Percentiles rank a stretch among this genome's conserved stretches.
phyloP scores from a whole-genome alignment of 2,113 vertebrate species.

The Loxodonta africana region DNA sequence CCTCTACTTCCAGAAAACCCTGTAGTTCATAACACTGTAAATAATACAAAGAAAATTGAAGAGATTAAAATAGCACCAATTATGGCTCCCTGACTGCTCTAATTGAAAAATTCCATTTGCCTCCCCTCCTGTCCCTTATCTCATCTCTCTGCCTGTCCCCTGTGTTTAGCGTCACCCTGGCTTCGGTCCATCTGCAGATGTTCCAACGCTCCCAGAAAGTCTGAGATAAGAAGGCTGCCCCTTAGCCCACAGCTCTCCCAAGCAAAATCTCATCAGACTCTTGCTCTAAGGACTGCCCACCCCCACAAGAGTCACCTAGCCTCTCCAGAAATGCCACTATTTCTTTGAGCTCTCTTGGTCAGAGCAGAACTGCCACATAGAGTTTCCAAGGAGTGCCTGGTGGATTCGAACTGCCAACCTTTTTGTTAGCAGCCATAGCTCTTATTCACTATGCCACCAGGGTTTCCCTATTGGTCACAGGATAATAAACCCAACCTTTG shows the following conservation, averaged over 20 bases:
- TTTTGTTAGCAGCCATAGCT: background rate
- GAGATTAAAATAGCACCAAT: constrained; percentile 4
- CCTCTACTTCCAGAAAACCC: background rate
- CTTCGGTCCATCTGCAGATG: background rate
- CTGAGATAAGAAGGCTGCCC: background rate
- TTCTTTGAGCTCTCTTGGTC: background rate
- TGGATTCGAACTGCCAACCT: background rate
- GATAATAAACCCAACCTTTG: background rate
- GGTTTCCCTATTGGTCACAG: too few relatives aligned
- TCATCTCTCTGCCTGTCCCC: background rate
- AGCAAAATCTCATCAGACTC: background rate
- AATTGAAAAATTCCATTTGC: background rate
- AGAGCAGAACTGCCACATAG: too few relatives aligned
- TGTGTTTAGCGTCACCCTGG: background rate
- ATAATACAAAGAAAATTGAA: constrained; percentile 34
- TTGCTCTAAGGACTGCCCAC: background rate
- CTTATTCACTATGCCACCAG: too few relatives aligned
- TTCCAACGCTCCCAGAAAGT: background rate
- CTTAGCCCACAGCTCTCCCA: background rate
- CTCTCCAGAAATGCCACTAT: background rate
- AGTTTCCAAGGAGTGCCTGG: too few relatives aligned
- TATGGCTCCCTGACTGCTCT: background rate
- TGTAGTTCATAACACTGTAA: background rate
- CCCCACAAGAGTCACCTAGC: background rate
- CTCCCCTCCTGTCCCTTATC: background rate